These are phyloP conservation scores for Diploptera punctata DNA, from an alignment of 2,888 invertebrate species.

Conservation along the genomic window DNA sequence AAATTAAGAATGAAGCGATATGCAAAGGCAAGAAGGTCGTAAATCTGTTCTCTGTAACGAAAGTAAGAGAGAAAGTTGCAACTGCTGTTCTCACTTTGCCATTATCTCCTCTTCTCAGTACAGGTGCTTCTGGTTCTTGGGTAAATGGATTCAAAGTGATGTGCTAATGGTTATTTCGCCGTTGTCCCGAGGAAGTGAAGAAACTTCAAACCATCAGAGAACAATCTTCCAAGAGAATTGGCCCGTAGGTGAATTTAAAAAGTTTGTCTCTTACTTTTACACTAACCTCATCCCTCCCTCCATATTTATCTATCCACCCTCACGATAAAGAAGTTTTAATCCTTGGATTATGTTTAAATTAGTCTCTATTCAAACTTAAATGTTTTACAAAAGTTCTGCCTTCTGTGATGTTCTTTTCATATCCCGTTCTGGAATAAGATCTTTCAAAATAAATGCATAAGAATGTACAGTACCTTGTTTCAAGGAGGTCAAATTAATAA, in stretches of 20 bases:
- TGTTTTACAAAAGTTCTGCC: too few relatives aligned
- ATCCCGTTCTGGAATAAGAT: too few relatives aligned
- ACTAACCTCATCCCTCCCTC: too few relatives aligned
- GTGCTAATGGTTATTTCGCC: constrained; percentile 3
- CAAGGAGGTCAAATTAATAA: too few relatives aligned
- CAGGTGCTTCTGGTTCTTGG: constrained; percentile 11
- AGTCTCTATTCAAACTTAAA: neutral
- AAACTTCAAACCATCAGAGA: neutral
- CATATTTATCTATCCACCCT: too few relatives aligned
- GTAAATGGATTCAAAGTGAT: constrained; percentile 21
- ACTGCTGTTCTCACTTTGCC: neutral
- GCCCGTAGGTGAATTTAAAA: neutral
- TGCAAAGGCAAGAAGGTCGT: neutral
- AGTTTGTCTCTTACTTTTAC: neutral
- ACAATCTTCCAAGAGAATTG: neutral
- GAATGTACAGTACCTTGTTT: too few relatives aligned
- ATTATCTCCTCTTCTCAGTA: neutral
- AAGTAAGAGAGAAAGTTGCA: constrained; percentile 12
- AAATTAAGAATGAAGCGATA: neutral
- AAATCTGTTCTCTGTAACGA: too few relatives aligned
- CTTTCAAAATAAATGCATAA: too few relatives aligned
- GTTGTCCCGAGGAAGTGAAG: neutral
- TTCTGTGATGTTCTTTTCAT: too few relatives aligned
- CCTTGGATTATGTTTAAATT: too few relatives aligned
- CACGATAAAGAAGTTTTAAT: too few relatives aligned